Evolutionary conservation across 2,113 vertebrate species (phyloP), one percentile per base, ranked within the genome.

Genomic region (Perca fluviatilis): DNA sequence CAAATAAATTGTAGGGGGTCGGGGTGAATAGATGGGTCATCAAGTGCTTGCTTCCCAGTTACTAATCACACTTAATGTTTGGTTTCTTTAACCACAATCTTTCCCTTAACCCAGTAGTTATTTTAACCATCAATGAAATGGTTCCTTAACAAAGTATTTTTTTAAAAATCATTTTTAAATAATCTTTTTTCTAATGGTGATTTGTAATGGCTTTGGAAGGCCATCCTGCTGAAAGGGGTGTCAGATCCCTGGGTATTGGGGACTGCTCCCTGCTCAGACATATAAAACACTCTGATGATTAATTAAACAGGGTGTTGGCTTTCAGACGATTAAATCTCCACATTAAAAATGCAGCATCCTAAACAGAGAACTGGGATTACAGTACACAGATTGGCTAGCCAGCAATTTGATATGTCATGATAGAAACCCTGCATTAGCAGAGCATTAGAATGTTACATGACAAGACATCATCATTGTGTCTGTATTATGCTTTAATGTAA

Each of bases 261-360:
- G 73, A 68, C 69, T 79, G 70, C 82, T 93, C 91, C 51, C 12
- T 27, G 79, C 54, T 87, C 84, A 94, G 93, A 88, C 91, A 86
- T 80, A 91, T 93, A 49, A 91, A 95, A 95, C 85, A 43, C 77
- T 8, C 54, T 40, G 92, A 90, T 96, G 93, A 94, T 96, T 96
- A 96, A 96, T 95, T 96, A 88, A 96, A 93, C 77, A 86, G 86
- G 92, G 91, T 95, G 88, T 96, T 95, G 90, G 93, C 89, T 95
- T 96, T 92, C 91, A 95, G 90, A 94, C 90, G 88, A 88, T 94
- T 94, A 92, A 91, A 93, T 93, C 93, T 92, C 89, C 92, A 85
- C 94, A 95, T 96, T 93, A 96, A 96, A 96, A 96, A 95, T 96
- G 91, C 79, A 94, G 92, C 85, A 90, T 91, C 92, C 89, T 87